Conservation (phyloP, 2,797 vertebrate genomes). For the Pagetopsis macropterus region DNA sequence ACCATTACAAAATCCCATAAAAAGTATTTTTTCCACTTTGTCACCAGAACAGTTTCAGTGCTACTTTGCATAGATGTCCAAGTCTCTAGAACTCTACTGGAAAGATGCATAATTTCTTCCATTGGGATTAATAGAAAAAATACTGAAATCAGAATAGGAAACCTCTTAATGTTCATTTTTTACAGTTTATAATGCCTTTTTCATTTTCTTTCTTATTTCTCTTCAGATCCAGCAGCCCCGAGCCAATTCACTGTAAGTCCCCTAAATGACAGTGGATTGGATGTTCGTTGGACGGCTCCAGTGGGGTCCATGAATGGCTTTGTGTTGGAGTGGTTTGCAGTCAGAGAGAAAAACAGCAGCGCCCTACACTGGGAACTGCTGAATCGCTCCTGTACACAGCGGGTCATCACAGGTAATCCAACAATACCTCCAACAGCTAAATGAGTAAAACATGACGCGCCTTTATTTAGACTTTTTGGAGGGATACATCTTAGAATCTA, state of each 20-base stretch:
- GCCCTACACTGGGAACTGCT: slow-evolving; percentile 65
- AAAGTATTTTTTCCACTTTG: background rate
- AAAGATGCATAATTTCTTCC: background rate
- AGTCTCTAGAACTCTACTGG: background rate
- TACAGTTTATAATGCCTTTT: background rate
- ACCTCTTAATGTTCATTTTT: background rate
- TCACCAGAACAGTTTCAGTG: too few species aligned
- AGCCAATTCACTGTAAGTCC: slow-evolving; percentile 30
- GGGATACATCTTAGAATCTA: background rate
- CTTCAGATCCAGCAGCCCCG: slow-evolving; percentile 55
- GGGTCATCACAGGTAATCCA: slow-evolving; percentile 73
- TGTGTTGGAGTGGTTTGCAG: slow-evolving; percentile 78
- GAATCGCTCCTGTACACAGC: slow-evolving; percentile 27
- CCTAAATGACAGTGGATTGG: slow-evolving; percentile 61
- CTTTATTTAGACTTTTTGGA: background rate
- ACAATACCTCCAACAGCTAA: too few species aligned
- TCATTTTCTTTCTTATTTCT: background rate
- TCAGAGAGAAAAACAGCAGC: slow-evolving; percentile 35
- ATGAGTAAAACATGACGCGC: background rate
- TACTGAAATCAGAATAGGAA: background rate
- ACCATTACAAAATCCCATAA: too few species aligned
- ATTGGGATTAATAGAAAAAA: background rate
- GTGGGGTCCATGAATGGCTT: slow-evolving; percentile 47
- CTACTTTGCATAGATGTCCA: background rate
- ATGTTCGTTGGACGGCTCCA: slow-evolving; percentile 70